These are phyloP conservation scores for Cosmopolites sordidus DNA, from an alignment of 2,888 invertebrate genomes.

Conservation along the genomic window DNA sequence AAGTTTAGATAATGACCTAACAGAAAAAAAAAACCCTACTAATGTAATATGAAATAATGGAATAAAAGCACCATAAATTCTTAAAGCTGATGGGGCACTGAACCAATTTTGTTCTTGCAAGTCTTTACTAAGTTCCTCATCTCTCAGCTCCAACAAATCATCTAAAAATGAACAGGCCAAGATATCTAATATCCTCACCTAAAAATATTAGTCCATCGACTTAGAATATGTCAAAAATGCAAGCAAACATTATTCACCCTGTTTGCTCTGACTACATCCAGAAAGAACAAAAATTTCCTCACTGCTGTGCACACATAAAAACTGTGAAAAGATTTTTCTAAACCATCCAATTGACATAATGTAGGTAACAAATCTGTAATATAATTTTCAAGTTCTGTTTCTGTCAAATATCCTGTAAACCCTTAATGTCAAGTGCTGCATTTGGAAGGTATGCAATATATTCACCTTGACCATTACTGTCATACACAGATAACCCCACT, in stretches of 20 bases:
- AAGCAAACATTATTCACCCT: constrained; percentile 53
- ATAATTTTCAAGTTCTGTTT: constrained; percentile 88
- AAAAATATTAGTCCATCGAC: not conserved
- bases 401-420: constrained; percentile 44
- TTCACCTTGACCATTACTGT: constrained; percentile 74
- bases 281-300: constrained; percentile 91
- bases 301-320: constrained; percentile 97
- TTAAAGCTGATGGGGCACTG: constrained; percentile 80
- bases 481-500: constrained; percentile 89
- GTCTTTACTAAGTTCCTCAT: constrained; percentile 64
- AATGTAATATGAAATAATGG: not conserved
- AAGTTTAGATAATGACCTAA: constrained; percentile 81
- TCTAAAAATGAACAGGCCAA: constrained; percentile 88
- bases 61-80: constrained; percentile 64
- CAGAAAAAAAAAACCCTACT: not conserved
- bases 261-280: constrained; percentile 85
- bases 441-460: not conserved
- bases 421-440: no score
- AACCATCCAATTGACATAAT: constrained; percentile 79
- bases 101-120: constrained; percentile 89
- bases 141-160: constrained; percentile 71
- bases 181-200: constrained; percentile 76
- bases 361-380: constrained; percentile 91
- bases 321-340: constrained; percentile 90
- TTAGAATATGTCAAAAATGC: not conserved